Evolutionary conservation across 2,113 vertebrate species (phyloP).

Genomic region (Melanocharis versteri): DNA sequence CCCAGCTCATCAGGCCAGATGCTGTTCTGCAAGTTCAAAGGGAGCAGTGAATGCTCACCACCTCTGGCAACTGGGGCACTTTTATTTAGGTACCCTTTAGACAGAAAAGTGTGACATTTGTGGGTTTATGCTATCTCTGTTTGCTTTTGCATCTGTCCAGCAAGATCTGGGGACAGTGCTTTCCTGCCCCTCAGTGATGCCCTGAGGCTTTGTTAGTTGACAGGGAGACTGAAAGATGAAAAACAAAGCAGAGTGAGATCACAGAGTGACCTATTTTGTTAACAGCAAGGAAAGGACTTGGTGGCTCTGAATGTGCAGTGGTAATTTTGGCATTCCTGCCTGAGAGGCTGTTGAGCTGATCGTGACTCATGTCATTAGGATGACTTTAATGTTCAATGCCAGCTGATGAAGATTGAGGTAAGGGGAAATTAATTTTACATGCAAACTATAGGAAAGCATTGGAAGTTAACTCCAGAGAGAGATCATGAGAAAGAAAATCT

Average conservation of each 20-base stretch:
- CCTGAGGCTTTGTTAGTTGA: background rate
- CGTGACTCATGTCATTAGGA: constrained; percentile 21
- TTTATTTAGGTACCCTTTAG: constrained; percentile 7
- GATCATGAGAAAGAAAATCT: background rate
- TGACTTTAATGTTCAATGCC: constrained; percentile 21
- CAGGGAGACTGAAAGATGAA: background rate
- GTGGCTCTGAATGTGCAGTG: background rate
- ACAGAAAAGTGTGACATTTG: constrained; percentile 10
- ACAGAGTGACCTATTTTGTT: constrained; percentile 8
- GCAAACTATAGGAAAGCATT: background rate
- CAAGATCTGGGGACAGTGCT: background rate
- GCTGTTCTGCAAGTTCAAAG: constrained; percentile 11
- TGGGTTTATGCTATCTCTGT: background rate
- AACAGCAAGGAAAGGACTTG: background rate
- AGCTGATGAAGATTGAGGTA: constrained; percentile 42
- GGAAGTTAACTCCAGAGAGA: constrained; percentile 31
- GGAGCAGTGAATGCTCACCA: background rate
- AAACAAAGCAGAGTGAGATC: background rate
- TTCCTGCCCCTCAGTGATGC: background rate
- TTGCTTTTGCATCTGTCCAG: constrained; percentile 15
- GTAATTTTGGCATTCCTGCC: constrained; percentile 32
- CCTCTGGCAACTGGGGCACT: background rate
- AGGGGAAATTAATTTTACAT: constrained; percentile 53
- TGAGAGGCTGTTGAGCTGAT: constrained; percentile 5
- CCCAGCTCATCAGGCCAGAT: background rate